Conservation (phyloP, 2,113 vertebrate genomes). For the Canis aureus region DNA sequence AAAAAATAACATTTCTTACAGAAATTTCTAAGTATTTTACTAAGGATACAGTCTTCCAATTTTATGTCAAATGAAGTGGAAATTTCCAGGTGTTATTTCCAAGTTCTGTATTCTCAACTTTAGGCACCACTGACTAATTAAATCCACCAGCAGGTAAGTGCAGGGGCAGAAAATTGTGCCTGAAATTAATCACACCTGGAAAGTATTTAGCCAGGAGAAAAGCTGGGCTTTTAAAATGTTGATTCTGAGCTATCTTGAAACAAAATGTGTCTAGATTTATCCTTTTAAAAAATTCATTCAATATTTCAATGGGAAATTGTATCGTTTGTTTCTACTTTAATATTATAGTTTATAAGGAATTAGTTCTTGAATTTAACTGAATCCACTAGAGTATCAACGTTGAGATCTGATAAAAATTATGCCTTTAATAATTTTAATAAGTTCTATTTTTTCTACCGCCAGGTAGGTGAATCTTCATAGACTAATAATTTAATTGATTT, state of each 20-base stretch:
- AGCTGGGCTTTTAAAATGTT: background rate
- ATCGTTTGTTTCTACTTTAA: slow-evolving; percentile 41
- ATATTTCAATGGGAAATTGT: background rate
- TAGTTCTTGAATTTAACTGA: slow-evolving; percentile 13
- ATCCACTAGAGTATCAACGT: background rate
- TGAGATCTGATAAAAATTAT: slow-evolving; percentile 41
- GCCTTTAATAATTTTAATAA: slow-evolving; percentile 68
- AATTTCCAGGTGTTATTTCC: slow-evolving; percentile 61
- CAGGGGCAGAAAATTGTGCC: slow-evolving; percentile 24
- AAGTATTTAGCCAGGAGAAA: background rate
- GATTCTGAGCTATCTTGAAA: slow-evolving; percentile 50
- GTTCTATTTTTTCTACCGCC: slow-evolving; percentile 77
- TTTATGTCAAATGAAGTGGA: slow-evolving; percentile 36
- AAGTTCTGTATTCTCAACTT: slow-evolving; percentile 11
- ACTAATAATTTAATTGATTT: slow-evolving; percentile 82
- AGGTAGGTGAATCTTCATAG: slow-evolving; percentile 70
- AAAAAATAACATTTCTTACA: background rate
- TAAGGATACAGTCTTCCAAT: background rate
- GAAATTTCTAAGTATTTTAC: background rate
- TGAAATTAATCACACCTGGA: slow-evolving; percentile 57
- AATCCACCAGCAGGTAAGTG: background rate
- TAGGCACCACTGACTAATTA: slow-evolving; percentile 15
- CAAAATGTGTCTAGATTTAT: slow-evolving; percentile 6
- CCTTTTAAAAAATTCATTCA: background rate
- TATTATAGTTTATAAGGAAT: slow-evolving; percentile 22